A percentile compares a stretch with the other conserved stretches of the same genome.
phyloP scores from a whole-genome alignment of 2,113 vertebrate species.

The Gallinago undulata region DNA sequence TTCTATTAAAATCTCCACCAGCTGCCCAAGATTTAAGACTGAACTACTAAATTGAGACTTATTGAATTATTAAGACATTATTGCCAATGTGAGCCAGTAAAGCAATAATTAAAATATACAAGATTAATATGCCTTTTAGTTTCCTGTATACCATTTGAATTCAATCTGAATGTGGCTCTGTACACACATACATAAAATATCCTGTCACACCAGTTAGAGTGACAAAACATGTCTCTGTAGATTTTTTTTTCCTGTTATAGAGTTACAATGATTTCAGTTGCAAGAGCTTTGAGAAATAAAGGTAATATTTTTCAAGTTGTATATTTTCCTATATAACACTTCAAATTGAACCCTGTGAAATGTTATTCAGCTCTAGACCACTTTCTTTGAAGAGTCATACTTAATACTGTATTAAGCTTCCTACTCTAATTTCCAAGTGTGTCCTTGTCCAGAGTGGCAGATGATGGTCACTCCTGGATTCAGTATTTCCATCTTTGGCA shows the following conservation, averaged over 20 bases:
- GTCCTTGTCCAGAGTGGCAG: neutral
- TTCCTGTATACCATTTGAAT: neutral
- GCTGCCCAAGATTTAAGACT: constrained; percentile 56
- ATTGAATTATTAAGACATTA: constrained; percentile 51
- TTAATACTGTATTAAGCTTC: neutral
- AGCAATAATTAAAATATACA: constrained; percentile 42
- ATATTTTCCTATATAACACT: neutral
- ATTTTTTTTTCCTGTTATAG: neutral
- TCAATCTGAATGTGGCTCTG: neutral
- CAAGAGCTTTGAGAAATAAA: neutral
- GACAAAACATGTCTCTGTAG: neutral
- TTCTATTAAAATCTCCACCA: constrained; percentile 60
- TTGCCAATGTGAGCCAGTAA: constrained; percentile 1
- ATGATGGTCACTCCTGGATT: neutral
- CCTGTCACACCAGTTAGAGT: neutral
- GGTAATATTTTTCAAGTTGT: neutral
- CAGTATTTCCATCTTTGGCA: neutral
- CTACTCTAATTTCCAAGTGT: neutral
- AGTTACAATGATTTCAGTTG: neutral
- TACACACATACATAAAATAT: neutral
- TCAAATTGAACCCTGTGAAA: neutral
- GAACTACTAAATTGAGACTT: constrained; percentile 41
- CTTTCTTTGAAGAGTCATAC: neutral
- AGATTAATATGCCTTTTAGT: constrained; percentile 16
- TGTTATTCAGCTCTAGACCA: neutral